These are phyloP conservation scores for Thalassophryne amazonica DNA, from an alignment of 2,797 vertebrate species.

Conservation along the genomic window DNA sequence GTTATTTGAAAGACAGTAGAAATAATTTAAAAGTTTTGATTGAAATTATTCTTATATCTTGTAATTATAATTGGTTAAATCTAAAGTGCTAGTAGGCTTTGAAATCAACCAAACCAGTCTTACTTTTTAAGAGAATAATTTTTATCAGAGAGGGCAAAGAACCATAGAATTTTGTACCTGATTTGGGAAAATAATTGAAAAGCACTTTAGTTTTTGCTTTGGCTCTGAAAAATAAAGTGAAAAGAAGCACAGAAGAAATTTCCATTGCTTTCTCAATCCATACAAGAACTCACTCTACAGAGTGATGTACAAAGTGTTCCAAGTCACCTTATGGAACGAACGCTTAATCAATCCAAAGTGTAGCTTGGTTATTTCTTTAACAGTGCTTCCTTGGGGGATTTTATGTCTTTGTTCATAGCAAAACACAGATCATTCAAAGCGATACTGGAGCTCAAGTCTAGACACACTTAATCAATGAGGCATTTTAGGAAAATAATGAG, in stretches of 20 bases:
- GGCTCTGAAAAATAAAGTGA: background rate
- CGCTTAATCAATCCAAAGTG: background rate
- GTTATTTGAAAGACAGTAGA: too few relatives aligned
- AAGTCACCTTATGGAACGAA: background rate
- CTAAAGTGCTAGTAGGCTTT: too few relatives aligned
- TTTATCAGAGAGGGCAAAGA: too few relatives aligned
- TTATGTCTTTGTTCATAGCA: background rate
- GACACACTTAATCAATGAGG: constrained; percentile 10
- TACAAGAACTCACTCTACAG: background rate
- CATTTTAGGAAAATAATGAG: constrained; percentile 52
- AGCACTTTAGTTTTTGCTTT: background rate
- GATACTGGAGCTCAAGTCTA: constrained; percentile 8
- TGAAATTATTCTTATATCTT: too few relatives aligned
- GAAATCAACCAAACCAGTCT: too few relatives aligned
- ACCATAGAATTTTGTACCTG: background rate
- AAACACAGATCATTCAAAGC: background rate
- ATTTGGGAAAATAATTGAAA: background rate
- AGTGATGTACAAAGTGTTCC: background rate
- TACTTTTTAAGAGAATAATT: too few relatives aligned
- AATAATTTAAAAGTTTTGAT: too few relatives aligned
- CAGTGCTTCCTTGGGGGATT: constrained; percentile 6
- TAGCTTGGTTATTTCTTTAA: background rate
- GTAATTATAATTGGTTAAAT: too few relatives aligned
- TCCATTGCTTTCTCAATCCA: background rate
- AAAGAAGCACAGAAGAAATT: background rate